These are phyloP conservation scores for Herminia tarsipennalis DNA, from an alignment of 2,888 invertebrate species.

Conservation along the genomic window DNA sequence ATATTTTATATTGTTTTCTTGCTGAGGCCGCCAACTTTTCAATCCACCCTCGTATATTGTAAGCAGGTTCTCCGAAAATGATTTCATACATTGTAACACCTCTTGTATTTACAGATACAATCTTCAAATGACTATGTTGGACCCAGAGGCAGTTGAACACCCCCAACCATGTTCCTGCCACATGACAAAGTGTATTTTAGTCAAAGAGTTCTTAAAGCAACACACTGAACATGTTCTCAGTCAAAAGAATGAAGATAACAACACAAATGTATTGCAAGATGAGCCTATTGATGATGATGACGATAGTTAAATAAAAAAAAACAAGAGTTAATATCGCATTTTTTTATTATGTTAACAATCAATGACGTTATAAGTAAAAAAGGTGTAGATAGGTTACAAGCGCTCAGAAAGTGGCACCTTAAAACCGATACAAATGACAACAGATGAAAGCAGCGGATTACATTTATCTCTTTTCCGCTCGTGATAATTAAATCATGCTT, in stretches of 20 bases:
- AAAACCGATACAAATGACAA: too few species aligned
- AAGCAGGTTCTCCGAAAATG: too few species aligned
- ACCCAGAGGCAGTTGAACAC: slow-evolving; percentile 89
- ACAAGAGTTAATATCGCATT: background rate
- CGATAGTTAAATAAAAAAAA: slow-evolving; percentile 11
- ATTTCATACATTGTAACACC: too few species aligned
- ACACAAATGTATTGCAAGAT: slow-evolving; percentile 47
- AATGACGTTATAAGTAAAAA: too few species aligned
- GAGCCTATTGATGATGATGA: slow-evolving; percentile 49
- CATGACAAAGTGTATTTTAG: slow-evolving; percentile 91
- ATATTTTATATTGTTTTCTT: background rate
- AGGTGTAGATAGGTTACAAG: too few species aligned
- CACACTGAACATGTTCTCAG: slow-evolving; percentile 58
- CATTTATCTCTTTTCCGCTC: too few species aligned
- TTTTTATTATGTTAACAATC: background rate
- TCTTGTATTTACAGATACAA: slow-evolving; percentile 86
- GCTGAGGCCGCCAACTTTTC: too few species aligned
- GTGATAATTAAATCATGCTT: too few species aligned
- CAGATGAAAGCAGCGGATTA: too few species aligned
- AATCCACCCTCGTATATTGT: background rate
- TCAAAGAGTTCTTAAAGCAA: slow-evolving; percentile 86
- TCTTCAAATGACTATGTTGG: slow-evolving; percentile 89
- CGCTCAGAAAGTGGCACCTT: too few species aligned
- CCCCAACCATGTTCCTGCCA: slow-evolving; percentile 92
- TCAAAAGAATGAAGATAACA: slow-evolving; percentile 20